Base-by-base conservation (phyloP, 2,797 vertebrate species). In the Enteromius thamalakanensis region DNA sequence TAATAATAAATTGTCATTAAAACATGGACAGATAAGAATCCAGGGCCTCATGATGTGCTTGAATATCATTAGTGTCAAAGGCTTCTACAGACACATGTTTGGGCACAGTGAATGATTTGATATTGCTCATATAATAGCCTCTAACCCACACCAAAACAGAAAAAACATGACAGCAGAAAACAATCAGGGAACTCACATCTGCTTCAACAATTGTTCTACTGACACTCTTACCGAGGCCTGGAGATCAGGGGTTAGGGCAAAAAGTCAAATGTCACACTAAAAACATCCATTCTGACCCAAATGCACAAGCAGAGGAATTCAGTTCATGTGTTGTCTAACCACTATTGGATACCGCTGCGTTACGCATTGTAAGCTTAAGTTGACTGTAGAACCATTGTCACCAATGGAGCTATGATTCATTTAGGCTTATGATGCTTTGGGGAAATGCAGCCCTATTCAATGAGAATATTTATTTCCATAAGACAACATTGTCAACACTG, bases 191-290 rank as follows among this genome's bases (percentile, higher is more conserved):
- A 17, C 21, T 69, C 15, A 49, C 69, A 64, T 71, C 19, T 76
- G 68, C 40, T 65, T 70, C 45, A 75, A 67, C 65, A 32, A 67
- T 8, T 75, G 65, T 10, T 76, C 40, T 53, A 51, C 45, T 72
- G 70, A 72, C 26, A 51, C 45, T 76, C 51, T 65, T 42, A 70
- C 21, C 40, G 75, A 76, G 23, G 55, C 58, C 37, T 45, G 53
- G 65, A 60, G 67, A 69, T 47, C 72, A 68, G 69, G 40, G 81
- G 45, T 80, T 62, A 47, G 60, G 68, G 65, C 49, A 70, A 42
- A 76, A 76, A 42, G 65, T 60, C 45, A 80, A 76, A 71, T 68
- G 55, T 86, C 82, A 78, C 19, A 60, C 42, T 55, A 60, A 42
- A 19, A 21, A 68, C 42, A 53, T 32, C 51, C 40, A 62, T 80